Conservation (phyloP, 53 echinoderm and acorn worm genomes). For the Antedon mediterranea region DNA sequence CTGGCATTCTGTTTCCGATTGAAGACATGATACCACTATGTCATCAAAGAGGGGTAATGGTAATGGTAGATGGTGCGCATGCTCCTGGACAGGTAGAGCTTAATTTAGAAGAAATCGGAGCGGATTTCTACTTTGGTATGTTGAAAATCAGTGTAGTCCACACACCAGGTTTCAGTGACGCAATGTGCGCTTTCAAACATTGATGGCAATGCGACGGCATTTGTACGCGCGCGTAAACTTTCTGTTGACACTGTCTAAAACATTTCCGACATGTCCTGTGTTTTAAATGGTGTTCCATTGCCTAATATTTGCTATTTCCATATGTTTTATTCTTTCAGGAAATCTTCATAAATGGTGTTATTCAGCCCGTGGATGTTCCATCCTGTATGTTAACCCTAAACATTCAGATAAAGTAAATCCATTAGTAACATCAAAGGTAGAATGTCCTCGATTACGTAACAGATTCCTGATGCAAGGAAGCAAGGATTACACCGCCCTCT, state of each 20-base stretch:
- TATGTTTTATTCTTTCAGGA: slow-evolving; percentile 24
- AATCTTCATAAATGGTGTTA: slow-evolving; percentile 68
- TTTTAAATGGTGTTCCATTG: no score
- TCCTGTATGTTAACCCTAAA: slow-evolving; percentile 45
- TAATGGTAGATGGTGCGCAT: slow-evolving; percentile 60
- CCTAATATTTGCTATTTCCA: background rate
- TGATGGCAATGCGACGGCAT: no score
- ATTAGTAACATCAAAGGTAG: slow-evolving; percentile 15
- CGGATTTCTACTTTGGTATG: slow-evolving; percentile 62
- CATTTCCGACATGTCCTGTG: no score
- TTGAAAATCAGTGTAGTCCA: no score
- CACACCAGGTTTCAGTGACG: no score
- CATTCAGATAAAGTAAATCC: slow-evolving; percentile 27
- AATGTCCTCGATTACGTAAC: slow-evolving; percentile 8
- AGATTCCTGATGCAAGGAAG: slow-evolving; percentile 35
- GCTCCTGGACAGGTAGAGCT: slow-evolving; percentile 54
- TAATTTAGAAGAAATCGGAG: slow-evolving; percentile 32
- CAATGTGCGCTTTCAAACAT: no score
- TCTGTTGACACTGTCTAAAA: background rate
- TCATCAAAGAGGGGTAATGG: slow-evolving; percentile 36
- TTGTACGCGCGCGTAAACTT: no score
- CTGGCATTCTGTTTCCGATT: slow-evolving; percentile 51
- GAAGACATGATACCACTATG: slow-evolving; percentile 36
- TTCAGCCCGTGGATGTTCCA: slow-evolving; percentile 47
- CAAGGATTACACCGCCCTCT: slow-evolving; percentile 34